phyloP scores from a whole-genome alignment of 2,797 vertebrate genomes.

The Diplodus sargus region DNA sequence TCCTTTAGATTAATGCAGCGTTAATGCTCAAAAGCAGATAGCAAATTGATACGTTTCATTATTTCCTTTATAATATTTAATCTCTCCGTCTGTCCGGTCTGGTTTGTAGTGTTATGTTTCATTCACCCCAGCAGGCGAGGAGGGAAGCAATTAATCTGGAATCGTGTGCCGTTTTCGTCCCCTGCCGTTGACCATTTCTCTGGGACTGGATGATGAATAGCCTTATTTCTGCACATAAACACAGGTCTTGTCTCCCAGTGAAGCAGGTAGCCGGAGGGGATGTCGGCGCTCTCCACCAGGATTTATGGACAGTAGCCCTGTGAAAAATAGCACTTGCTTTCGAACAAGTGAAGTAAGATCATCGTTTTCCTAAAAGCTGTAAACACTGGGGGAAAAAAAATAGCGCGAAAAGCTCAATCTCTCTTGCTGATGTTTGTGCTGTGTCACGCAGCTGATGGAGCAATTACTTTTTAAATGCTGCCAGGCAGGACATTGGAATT shows the following conservation, averaged over 20 bases:
- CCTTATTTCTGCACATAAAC: conserved; percentile 78
- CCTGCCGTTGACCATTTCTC: conserved; percentile 69
- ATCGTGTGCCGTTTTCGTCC: conserved; percentile 63
- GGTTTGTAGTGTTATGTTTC: conserved; percentile 65
- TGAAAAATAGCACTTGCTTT: conserved; percentile 56
- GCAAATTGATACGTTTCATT: conserved; percentile 39
- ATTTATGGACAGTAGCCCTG: conserved; percentile 65
- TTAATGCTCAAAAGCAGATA: conserved; percentile 26
- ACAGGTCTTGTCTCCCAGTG: conserved; percentile 69
- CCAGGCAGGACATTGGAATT: conserved; percentile 56
- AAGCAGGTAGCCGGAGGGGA: conserved; percentile 60
- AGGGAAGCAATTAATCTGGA: conserved; percentile 76
- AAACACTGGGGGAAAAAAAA: background rate
- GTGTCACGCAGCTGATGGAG: conserved; percentile 58
- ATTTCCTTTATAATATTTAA: conserved; percentile 46
- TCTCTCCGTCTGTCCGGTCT: conserved; percentile 27
- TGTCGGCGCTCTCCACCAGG: conserved; percentile 43
- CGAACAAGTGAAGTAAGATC: conserved; percentile 59
- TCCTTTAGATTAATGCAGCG: background rate
- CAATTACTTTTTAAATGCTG: conserved; percentile 64
- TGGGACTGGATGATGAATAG: conserved; percentile 76
- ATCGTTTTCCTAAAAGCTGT: conserved; percentile 53
- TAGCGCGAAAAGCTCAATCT: conserved; percentile 12
- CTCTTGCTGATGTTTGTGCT: conserved; percentile 57
- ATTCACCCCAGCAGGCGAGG: conserved; percentile 58